A percentile compares a stretch with the other conserved stretches of the same genome.
Evolutionary conservation across 2,888 invertebrate species (phyloP).

Genomic region (Trypoxylon attenuatum): DNA sequence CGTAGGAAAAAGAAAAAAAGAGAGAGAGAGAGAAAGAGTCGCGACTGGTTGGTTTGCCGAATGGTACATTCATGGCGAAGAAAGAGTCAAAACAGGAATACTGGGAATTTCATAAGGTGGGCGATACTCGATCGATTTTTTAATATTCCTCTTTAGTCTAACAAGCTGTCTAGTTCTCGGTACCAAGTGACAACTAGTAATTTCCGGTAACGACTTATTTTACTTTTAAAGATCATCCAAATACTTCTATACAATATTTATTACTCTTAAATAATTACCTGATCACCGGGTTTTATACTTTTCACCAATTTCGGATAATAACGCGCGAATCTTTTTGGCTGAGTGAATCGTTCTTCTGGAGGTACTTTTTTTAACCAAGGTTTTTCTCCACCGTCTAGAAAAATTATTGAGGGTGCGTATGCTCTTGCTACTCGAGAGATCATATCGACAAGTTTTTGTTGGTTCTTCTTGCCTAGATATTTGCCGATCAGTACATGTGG

Average conservation of each 20-base stretch:
- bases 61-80: slow-evolving; percentile 50
- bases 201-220: not conserved
- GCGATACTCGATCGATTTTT: slow-evolving; percentile 37
- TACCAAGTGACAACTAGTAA: not conserved
- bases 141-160: slow-evolving; percentile 37
- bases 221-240: too few relatives aligned
- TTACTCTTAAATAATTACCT: too few relatives aligned
- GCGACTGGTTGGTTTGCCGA: slow-evolving; percentile 14
- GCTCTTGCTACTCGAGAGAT: slow-evolving; percentile 81
- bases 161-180: too few relatives aligned
- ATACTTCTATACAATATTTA: not conserved
- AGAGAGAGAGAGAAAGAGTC: slow-evolving; percentile 6
- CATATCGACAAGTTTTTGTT: slow-evolving; percentile 81
- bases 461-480: slow-evolving; percentile 81
- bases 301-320: slow-evolving; percentile 84
- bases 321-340: slow-evolving; percentile 83
- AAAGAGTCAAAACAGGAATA: slow-evolving; percentile 50
- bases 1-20: slow-evolving; percentile 26
- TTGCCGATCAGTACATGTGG: slow-evolving; percentile 82
- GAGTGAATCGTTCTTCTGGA: slow-evolving; percentile 78
- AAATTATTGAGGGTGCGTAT: slow-evolving; percentile 85
- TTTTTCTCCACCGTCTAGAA: slow-evolving; percentile 81
- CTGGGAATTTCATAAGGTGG: slow-evolving; percentile 49
- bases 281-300: slow-evolving; percentile 79
- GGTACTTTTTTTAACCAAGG: slow-evolving; percentile 83